Evolutionary conservation across 2,113 vertebrate species (phyloP).

Genomic region (Alethe castanea): DNA sequence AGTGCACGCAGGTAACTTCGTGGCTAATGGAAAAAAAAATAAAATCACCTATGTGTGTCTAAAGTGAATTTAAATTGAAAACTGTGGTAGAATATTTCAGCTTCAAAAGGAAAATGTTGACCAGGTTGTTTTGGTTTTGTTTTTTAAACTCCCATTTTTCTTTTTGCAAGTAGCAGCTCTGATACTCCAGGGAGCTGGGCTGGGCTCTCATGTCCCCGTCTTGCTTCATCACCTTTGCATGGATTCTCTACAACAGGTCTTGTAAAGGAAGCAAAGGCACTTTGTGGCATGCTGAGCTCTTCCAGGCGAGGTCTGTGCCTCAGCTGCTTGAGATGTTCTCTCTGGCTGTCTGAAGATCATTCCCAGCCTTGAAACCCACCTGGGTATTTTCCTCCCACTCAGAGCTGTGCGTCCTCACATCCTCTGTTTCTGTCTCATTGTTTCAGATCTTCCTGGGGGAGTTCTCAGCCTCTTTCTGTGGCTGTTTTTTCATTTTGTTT

Average conservation of each 20-base stretch:
- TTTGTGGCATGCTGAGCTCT: not conserved
- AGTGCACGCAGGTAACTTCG: not conserved
- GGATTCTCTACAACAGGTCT: not conserved
- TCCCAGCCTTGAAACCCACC: constrained; percentile 11
- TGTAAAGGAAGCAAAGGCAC: not conserved
- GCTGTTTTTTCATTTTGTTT: not conserved
- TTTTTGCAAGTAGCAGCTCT: not conserved
- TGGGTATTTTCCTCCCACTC: not conserved
- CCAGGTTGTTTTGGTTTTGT: not conserved
- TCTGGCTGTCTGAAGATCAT: not conserved
- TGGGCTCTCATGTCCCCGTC: not conserved
- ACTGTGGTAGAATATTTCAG: not conserved
- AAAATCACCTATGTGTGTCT: not conserved
- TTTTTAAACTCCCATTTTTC: not conserved
- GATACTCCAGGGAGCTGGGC: not conserved
- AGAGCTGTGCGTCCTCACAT: not conserved
- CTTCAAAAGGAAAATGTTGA: not conserved
- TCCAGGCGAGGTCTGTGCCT: not conserved
- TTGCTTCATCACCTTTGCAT: not conserved
- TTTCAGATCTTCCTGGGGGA: constrained; percentile 38
- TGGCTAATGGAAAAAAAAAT: not conserved
- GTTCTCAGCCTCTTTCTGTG: constrained; percentile 12
- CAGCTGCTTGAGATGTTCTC: not conserved
- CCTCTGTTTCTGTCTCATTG: constrained; percentile 1
- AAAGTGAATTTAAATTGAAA: not conserved